Percentiles rank a stretch among this genome's conserved stretches.
These are phyloP conservation scores for Phenganax marumi DNA, from an alignment of 92 coral and sea anemone genomes.

Conservation along the genomic window DNA sequence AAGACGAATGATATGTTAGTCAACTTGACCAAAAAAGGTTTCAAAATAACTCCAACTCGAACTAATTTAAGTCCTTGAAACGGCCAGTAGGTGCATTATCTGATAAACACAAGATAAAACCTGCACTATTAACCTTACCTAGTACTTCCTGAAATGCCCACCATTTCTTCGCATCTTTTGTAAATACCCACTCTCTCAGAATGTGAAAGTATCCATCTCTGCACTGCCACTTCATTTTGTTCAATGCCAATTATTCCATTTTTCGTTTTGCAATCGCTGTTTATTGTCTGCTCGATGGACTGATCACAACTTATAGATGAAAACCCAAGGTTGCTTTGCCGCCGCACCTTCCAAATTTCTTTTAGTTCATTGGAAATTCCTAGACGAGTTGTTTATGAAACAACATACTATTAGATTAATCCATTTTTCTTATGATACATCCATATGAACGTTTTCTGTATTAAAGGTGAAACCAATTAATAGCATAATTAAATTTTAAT, in stretches of 20 bases:
- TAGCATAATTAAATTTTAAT: too few relatives aligned
- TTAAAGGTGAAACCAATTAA: too few relatives aligned
- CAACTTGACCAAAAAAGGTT: too few relatives aligned
- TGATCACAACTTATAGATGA: not conserved
- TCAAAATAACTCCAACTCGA: not conserved
- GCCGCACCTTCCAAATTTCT: not conserved
- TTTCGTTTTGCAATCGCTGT: not conserved
- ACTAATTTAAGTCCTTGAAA: not conserved
- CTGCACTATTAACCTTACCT: too few relatives aligned
- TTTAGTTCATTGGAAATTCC: not conserved
- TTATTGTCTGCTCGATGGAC: not conserved
- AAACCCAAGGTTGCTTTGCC: not conserved
- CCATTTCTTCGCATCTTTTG: not conserved
- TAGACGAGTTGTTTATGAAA: not conserved
- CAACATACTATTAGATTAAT: slow-evolving; percentile 1
- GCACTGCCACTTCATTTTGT: not conserved
- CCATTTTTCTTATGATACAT: too few relatives aligned
- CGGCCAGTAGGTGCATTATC: not conserved
- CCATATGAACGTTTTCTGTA: too few relatives aligned
- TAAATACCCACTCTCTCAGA: not conserved
- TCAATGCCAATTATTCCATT: not conserved
- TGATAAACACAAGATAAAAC: too few relatives aligned
- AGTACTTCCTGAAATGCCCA: too few relatives aligned
- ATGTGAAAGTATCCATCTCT: not conserved
- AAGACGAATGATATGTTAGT: too few relatives aligned